Base-by-base conservation (phyloP, 2,113 vertebrate species). In the Triplophysa dalaica region DNA sequence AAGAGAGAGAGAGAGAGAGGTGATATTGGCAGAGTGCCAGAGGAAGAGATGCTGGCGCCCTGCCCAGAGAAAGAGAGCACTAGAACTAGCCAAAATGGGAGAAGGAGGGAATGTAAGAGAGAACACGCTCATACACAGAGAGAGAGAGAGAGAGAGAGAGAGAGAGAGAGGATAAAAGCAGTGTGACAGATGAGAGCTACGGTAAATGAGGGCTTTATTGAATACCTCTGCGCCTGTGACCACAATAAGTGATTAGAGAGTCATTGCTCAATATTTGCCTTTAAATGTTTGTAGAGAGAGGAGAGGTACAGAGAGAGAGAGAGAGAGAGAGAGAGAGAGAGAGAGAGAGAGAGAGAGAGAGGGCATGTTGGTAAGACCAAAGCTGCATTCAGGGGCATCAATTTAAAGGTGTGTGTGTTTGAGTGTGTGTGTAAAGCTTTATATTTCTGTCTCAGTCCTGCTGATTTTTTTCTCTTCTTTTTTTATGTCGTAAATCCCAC, bases 131-230 rank as follows among this genome's bases (percentile, higher is more conserved):
- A 52, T 10, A 38, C 33, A 38, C 0, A 38, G 7, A 38, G 73
- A 83, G 65, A 50, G 63, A 67, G 67, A 45, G 41, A 48, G 54
- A 6, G 19, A 22, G 66, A 58, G 78, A 74, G 79, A 73, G 10
- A 70, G 63, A 50, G 62, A 77, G 17, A 29, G 70, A 58, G 26
- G 78, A 77, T 24, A 48, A 69, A 70, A 70, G 72, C n/a, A 54
- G 79, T 60, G 29, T 70, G 82, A 70, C 70, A 56, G 79, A 79
- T 70, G 64, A 81, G 56, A 48, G 50, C 48, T 63, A 77, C 54
- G 75, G 79, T 81, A 82, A 84, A 84, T 79, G 79, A 84, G 83
- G 80, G 54, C 60, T 84, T 81, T 82, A 84, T 79, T 82, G 76
- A 82, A 84, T 84, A 81, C 76, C 83, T 84, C 76, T 70, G 83